Percentiles rank a stretch among this genome's conserved stretches.
Conservation (phyloP, 1,140 invertebrate genomes). For the Ctenoplectra terminalis region DNA sequence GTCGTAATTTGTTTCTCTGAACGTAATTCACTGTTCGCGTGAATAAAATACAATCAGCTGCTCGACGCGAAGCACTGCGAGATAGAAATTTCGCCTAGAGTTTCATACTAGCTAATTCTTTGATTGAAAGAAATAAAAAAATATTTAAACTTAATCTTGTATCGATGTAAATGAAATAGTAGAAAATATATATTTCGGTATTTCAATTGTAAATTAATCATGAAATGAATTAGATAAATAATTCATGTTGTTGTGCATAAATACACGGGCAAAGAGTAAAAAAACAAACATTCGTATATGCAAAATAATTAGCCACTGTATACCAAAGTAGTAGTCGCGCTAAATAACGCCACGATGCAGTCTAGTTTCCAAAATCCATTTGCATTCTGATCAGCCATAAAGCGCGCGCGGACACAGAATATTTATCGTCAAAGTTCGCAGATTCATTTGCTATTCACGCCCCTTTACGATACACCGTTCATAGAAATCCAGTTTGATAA, state of each 20-base stretch:
- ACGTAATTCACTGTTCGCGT: no score
- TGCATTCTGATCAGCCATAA: conserved; percentile 35
- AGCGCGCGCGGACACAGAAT: conserved; percentile 16
- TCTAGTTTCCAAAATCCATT: conserved; percentile 35
- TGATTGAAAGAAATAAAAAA: no score
- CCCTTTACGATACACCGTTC: conserved; percentile 20
- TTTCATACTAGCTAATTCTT: no score
- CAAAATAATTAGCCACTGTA: not conserved
- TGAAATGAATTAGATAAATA: no score
- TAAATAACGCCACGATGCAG: not conserved
- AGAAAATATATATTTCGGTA: no score
- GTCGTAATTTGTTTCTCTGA: no score
- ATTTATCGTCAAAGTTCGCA: conserved; percentile 35
- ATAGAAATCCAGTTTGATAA: conserved; percentile 39
- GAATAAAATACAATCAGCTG: conserved; percentile 14
- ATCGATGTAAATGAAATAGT: no score
- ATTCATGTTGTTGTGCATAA: not conserved
- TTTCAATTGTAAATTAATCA: no score
- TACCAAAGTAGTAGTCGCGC: no score
- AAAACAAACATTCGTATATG: not conserved
- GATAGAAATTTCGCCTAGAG: no score
- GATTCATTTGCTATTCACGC: conserved; percentile 37
- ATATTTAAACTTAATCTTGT: no score
- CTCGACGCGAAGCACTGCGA: no score
- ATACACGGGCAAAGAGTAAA: not conserved